phyloP scores from a whole-genome alignment of 1,140 invertebrate species.

The Zaprionus vittiger region DNA sequence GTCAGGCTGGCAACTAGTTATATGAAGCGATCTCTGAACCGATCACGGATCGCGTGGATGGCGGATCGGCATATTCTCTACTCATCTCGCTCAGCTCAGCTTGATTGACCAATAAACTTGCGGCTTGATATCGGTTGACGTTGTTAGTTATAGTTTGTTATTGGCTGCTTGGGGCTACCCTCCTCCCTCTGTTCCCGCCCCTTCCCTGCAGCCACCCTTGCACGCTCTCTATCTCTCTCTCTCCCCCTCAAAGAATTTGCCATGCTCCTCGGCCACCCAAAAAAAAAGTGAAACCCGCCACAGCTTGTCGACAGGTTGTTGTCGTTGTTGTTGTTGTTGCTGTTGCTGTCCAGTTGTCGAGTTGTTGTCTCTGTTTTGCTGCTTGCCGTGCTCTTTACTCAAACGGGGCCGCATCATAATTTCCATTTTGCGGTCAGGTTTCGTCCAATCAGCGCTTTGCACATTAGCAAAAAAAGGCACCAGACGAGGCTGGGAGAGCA shows the following conservation, averaged over 20 bases:
- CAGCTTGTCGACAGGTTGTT: slow-evolving; percentile 55
- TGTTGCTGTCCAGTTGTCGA: slow-evolving; percentile 45
- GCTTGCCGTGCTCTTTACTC: slow-evolving; percentile 78
- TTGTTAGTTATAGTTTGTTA: slow-evolving; percentile 82
- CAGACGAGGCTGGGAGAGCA: slow-evolving; percentile 24
- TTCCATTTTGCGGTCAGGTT: slow-evolving; percentile 81
- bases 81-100: slow-evolving; percentile 38
- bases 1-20: slow-evolving; percentile 37
- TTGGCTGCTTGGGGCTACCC: slow-evolving; percentile 55
- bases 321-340: slow-evolving; percentile 6
- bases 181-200: neutral
- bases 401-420: slow-evolving; percentile 80
- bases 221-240: neutral
- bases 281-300: slow-evolving; percentile 76
- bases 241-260: slow-evolving; percentile 48
- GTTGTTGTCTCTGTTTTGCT: slow-evolving; percentile 45
- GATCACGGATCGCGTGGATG: slow-evolving; percentile 5
- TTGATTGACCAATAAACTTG: slow-evolving; percentile 81
- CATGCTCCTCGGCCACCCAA: neutral
- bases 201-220: neutral
- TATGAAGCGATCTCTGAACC: slow-evolving; percentile 48
- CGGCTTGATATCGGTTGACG: slow-evolving; percentile 79
- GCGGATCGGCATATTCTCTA: neutral
- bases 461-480: slow-evolving; percentile 62
- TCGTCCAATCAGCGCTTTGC: slow-evolving; percentile 82